A percentile compares a stretch with the other conserved stretches of the same genome.
Conservation (phyloP, 2,113 vertebrate genomes). For the Myrmecobius fasciatus region DNA sequence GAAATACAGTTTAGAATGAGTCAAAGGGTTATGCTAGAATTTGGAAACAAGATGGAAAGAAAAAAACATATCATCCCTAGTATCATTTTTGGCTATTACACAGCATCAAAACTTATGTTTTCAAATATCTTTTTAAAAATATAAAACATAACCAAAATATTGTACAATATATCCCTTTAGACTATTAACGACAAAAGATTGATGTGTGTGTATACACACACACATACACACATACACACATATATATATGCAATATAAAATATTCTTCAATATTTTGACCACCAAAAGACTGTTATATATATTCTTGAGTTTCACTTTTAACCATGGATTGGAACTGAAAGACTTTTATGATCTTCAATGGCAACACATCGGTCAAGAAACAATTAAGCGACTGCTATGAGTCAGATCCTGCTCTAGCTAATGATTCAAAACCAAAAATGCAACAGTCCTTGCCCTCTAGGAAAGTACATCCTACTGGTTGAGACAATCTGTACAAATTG, state of each 20-base stretch:
- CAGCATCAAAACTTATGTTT: no score
- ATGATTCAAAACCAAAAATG: background rate
- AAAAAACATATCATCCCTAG: no score
- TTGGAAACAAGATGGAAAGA: no score
- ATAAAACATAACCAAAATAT: no score
- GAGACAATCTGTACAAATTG: background rate
- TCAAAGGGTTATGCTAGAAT: background rate
- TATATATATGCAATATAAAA: background rate
- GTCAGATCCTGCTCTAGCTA: background rate
- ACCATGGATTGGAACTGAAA: background rate
- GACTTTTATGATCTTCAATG: background rate
- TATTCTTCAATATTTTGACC: background rate
- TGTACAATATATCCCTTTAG: no score
- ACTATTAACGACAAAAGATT: no score
- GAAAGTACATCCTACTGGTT: background rate
- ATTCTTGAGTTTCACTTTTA: background rate
- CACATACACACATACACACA: no score
- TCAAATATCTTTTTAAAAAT: no score
- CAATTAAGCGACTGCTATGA: background rate
- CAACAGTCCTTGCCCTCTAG: background rate
- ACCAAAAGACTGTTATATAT: background rate
- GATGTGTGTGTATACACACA: no score
- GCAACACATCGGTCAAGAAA: background rate
- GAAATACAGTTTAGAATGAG: background rate
- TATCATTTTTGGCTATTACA: no score